Base-by-base conservation (phyloP, 2,797 vertebrate genomes). In the Paguma larvata region DNA sequence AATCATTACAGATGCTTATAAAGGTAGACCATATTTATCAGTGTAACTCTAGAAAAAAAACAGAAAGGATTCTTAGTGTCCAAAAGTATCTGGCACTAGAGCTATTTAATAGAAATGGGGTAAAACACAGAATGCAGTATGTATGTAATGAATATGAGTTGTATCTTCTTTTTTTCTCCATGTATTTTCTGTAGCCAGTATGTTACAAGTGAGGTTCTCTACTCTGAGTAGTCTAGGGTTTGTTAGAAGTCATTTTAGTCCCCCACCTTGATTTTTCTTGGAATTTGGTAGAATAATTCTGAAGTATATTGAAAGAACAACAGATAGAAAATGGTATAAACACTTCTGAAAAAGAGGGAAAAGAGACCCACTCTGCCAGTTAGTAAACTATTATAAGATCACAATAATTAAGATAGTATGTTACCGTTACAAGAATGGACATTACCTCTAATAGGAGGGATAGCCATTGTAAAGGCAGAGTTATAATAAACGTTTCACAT, bases 361-460 rank as follows among this genome's bases (percentile, higher is more conserved):
- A 86, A 62, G 48, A 95, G 67, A 89, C 44, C 23, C 12, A 63
- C 6, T 65, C 27, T 95, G 27, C 38, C 34, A 75, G 59, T 68
- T 86, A 95, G 30, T 77, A 48, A 92, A 96, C 82, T 95, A 19
- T 67, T 92, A 53, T 8, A 68, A 73, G 92, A 92, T 65, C 68
- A 48, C 2, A 87, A 3, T 89, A 70, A 91, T 87, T 94, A 82
- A 96, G 51, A 6, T 85, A 87, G 3, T 32, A 27, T 85, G 15
- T 77, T 53, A 77, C 30, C 65, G 3, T 79, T 21, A 63, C 14
- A n/a, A 53, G 56, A 90, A 48, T 83, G 91, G 34, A 53, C 21
- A 72, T 18, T 46, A 80, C 23, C 85, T 87, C 46, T 75, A 75
- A 32, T 10, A 25, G 65, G 79, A 89, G 27, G 18, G 8, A 68